phyloP scores from a whole-genome alignment of 92 coral and sea anemone genomes.

The Galaxea fascicularis region DNA sequence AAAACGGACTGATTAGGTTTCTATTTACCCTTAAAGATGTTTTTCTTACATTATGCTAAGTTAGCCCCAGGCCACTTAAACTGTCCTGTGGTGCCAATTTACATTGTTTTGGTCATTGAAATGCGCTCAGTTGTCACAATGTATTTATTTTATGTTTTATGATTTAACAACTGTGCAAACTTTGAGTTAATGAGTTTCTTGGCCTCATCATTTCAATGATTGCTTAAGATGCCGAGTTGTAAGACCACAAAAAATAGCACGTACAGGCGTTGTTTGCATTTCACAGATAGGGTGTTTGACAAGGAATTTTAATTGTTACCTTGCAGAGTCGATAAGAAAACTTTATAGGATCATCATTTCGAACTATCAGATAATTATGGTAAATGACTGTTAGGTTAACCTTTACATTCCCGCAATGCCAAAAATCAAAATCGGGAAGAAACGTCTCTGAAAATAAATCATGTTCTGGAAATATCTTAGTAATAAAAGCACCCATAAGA shows the following conservation, averaged over 20 bases:
- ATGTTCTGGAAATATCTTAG: too few relatives aligned
- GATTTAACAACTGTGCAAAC: constrained; percentile 9
- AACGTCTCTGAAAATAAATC: too few relatives aligned
- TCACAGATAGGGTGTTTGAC: neutral
- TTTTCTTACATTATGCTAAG: neutral
- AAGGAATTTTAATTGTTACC: neutral
- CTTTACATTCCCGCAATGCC: neutral
- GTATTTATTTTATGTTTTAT: neutral
- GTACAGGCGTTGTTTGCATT: neutral
- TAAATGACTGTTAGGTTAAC: neutral
- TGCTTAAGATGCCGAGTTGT: neutral
- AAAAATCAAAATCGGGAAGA: too few relatives aligned
- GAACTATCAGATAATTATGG: neutral
- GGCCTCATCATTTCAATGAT: neutral
- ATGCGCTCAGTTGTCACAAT: neutral
- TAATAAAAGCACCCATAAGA: too few relatives aligned
- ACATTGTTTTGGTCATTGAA: neutral
- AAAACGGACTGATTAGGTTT: too few relatives aligned
- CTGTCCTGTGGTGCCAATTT: neutral
- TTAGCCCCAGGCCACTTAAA: too few relatives aligned
- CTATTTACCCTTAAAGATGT: neutral
- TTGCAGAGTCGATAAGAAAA: neutral
- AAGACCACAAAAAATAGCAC: neutral
- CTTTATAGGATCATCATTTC: neutral
- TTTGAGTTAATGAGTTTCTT: neutral